Evolutionary conservation across 1,140 invertebrate genomes (phyloP), one percentile per base, ranked within the genome.

Genomic region (Globodera ellingtonae): DNA sequence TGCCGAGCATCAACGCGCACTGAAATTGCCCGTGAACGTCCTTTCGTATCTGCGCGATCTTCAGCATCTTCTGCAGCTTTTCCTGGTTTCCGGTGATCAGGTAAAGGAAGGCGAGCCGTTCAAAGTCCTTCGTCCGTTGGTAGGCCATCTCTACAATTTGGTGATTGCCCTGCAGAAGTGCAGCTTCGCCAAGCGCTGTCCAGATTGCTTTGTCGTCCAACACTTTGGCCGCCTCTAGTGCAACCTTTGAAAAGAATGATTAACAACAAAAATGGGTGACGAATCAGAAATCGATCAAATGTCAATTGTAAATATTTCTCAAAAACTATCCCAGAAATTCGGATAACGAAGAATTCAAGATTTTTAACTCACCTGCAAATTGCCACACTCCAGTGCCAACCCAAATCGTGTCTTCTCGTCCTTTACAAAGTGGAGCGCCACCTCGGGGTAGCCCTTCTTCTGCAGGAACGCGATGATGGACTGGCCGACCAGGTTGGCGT

Each of bases 361-460:
- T 65, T 74, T 75, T 75, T n/a, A 80, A 83, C 50, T 15, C 65
- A 97, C 95, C 89, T 99, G 96, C 87, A 99, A 97, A 90, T 99
- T 98, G 9, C 96, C 96, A 90, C 98, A 99, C 90, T 99, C 97
- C 13, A 99, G 90, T 0, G 98, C 97, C 72, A 99, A 90, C 4
- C 95, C 94, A 90, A 99, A 97, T 67, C 97, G 92, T 0, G 97
- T 99, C 87, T 97, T 98, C 83, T 98, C 95, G 89, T 99, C 97
- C 90, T 99, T 99, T 0, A 99, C 98, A 91, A 99, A 99, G 90
- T 99, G 97, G 9, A 99, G 91, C 0, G 98, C 98, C n/a, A 99
- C 96, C 91, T 99, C 98, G 0, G 98, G 98, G 90, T 99, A 99
- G 0, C 98, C 97, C 91, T 99, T 99, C 90, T 98, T 96, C 90